A percentile compares a stretch with the other conserved stretches of the same genome.
Evolutionary conservation across 2,888 invertebrate species (phyloP).

Genomic region (Emmelina monodactyla): DNA sequence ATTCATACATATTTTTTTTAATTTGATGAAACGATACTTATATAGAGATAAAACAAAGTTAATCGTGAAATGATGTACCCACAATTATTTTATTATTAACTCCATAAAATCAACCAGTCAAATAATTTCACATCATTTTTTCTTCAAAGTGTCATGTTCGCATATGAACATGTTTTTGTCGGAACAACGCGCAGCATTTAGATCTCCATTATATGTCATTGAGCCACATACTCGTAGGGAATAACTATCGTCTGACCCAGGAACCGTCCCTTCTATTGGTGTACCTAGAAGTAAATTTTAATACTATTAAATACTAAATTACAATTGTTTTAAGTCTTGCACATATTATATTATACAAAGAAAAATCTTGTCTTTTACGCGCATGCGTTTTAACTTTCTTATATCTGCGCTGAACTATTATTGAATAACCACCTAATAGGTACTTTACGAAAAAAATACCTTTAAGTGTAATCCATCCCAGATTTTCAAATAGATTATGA

Average conservation of each 20-base stretch:
- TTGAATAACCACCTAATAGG: no score
- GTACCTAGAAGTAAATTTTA: no score
- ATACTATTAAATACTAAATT: no score
- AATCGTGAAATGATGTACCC: background rate
- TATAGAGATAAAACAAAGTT: background rate
- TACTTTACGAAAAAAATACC: no score
- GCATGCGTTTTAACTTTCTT: constrained; percentile 8
- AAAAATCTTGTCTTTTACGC: no score
- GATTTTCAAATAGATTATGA: no score
- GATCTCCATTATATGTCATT: constrained; percentile 6
- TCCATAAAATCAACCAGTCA: background rate
- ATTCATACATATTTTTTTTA: background rate
- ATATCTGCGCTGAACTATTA: background rate
- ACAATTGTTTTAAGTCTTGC: no score
- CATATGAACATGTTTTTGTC: constrained; percentile 6
- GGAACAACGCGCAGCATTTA: constrained; percentile 9
- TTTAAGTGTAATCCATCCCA: no score
- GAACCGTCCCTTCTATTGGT: no score
- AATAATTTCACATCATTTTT: background rate
- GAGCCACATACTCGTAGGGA: constrained; percentile 12
- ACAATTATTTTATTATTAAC: background rate
- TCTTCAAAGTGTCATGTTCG: constrained; percentile 8
- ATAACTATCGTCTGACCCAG: no score
- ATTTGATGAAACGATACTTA: no score
- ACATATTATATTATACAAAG: no score